Evolutionary conservation across 2,888 invertebrate species (phyloP), one percentile per base, ranked within the genome.

Genomic region (Nematopogon swammerdamellus): DNA sequence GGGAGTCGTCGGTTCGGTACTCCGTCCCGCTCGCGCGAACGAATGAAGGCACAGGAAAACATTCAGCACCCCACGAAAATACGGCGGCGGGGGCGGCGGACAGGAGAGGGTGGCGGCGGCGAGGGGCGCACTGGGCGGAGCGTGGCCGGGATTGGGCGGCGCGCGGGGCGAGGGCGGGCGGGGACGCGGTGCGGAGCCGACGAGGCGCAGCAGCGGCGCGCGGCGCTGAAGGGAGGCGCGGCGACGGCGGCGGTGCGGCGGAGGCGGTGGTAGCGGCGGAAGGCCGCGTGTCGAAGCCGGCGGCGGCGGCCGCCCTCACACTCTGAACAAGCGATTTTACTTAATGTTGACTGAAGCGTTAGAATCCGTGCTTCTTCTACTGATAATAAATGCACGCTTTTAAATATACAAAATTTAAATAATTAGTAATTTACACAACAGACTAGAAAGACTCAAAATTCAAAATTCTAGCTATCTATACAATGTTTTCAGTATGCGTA

Each of bases 1-100:
- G 55, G 54, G 52, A 55, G 53, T 52, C 53, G 50, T 72, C n/a
- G n/a, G n/a, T n/a, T n/a, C n/a, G n/a, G 70, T 71, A 72, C 68
- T 72, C 71, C 67, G 63, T 75, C 77, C 66, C 74, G 61, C 66
- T 76, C 72, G 63, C 62, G 63, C 69, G 57, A 14, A 14, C 36
- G 36, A 36, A 36, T 45, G 17, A 19, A 44, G 6, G 4, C 17
- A 10, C 29, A 25, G 17, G 6, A 25, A n/a, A 43, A 17, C 25
- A 19, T 18, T 18, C n/a, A 14, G 36, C 36, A 36, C 36, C 36
- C 36, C 36, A 25, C 25, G 4, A 25, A 25, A 25, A 8, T 8
- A 25, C 25, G 25, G 4, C 36, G 11, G 36, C 14, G 25, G n/a
- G 36, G 11, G 44, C 45, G 20, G 10, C 19, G 18, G 16, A 36